These are phyloP conservation scores for Perithous albicinctus DNA, from an alignment of 2,888 invertebrate species.

Conservation along the genomic window DNA sequence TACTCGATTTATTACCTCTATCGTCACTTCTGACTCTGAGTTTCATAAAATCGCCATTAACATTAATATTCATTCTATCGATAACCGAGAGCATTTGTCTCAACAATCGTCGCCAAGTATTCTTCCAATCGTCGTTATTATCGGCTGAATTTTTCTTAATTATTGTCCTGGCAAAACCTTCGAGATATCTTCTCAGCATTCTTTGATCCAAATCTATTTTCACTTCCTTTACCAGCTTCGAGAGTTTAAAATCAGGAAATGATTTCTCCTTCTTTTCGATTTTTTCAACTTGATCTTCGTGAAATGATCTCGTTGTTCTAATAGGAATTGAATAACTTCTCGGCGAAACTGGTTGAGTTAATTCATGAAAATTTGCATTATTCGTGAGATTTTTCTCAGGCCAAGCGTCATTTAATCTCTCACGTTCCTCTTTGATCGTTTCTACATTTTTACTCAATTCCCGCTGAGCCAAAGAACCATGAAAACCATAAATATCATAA, in stretches of 20 bases:
- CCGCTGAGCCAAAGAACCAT: background rate
- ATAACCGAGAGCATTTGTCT: constrained; percentile 34
- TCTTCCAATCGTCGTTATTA: constrained; percentile 44
- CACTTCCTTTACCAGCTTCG: constrained; percentile 53
- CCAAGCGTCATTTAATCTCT: constrained; percentile 42
- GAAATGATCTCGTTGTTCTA: constrained; percentile 54
- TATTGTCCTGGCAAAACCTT: constrained; percentile 22
- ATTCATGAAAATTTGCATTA: constrained; percentile 3
- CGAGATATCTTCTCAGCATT: constrained; percentile 50
- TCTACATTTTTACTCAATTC: background rate
- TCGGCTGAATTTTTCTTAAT: background rate
- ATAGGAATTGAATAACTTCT: constrained; percentile 17
- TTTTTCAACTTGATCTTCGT: background rate
- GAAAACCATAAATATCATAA: background rate
- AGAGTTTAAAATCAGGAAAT: constrained; percentile 38
- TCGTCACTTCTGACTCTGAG: constrained; percentile 22
- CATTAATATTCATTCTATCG: constrained; percentile 46
- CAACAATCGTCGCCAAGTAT: constrained; percentile 47
- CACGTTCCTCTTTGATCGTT: background rate
- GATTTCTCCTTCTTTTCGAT: background rate
- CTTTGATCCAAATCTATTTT: constrained; percentile 52
- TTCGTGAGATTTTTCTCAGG: constrained; percentile 11
- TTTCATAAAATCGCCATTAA: constrained; percentile 46
- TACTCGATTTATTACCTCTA: background rate
- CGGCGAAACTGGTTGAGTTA: constrained; percentile 2